Conservation (phyloP, 92 coral and sea anemone genomes). For the Bergia sp. region DNA sequence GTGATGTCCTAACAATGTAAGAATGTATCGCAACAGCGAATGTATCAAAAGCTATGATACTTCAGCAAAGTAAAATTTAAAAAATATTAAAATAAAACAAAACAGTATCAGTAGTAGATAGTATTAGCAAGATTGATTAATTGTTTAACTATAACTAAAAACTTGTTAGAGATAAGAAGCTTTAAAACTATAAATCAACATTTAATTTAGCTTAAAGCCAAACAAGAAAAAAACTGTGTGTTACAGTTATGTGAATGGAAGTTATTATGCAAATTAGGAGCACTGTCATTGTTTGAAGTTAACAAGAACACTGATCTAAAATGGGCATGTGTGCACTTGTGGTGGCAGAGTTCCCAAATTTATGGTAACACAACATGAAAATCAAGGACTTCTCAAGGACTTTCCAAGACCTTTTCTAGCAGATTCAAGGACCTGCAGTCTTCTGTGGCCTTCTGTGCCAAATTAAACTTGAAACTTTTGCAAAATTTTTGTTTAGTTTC, state of each 20-base stretch:
- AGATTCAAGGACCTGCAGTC: too few species aligned
- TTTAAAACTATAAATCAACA: too few species aligned
- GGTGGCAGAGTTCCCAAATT: too few species aligned
- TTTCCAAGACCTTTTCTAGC: too few species aligned
- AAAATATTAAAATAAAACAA: neutral
- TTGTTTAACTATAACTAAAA: too few species aligned
- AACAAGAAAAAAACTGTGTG: neutral
- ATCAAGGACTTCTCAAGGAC: too few species aligned
- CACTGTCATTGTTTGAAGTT: neutral
- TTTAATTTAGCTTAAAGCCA: neutral
- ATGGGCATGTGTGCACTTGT: too few species aligned
- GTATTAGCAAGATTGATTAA: too few species aligned
- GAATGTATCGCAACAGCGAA: conserved; percentile 14
- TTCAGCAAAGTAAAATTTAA: neutral
- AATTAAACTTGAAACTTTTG: too few species aligned
- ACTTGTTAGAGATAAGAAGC: neutral
- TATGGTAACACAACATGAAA: too few species aligned
- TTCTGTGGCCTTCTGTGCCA: too few species aligned
- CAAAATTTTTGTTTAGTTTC: too few species aligned
- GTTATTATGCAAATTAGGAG: neutral
- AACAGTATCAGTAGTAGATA: neutral
- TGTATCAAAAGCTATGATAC: neutral
- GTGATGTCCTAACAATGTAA: conserved; percentile 79
- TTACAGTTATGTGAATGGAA: neutral
- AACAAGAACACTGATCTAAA: neutral